Evolutionary conservation across 1,140 invertebrate species (phyloP), one percentile per base, ranked within the genome.

Genomic region (Temnothorax curvispinosus): DNA sequence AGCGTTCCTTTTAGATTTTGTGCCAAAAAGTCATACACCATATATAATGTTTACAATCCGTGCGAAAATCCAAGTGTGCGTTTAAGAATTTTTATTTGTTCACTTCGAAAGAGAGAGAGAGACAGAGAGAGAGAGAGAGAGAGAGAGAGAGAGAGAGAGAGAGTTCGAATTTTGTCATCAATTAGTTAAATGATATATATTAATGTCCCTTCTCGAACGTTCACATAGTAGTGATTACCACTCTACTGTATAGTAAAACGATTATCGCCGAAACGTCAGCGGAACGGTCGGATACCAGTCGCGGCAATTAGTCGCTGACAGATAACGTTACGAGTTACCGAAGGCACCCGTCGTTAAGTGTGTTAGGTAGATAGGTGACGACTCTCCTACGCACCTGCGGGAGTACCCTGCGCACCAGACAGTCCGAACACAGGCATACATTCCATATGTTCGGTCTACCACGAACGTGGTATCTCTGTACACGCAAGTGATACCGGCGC

Each of bases 361-460:
- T 21, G 13, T 38, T 69, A 64, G 50, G 15, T 41, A 64, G 82
- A 47, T 62, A 64, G 60, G 47, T 65, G 77, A 62, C 47, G 85
- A 81, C 35, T 78, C 35, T 78, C 60, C 44, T 35, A 80, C 50
- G 87, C 44, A 64, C 21, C 44, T 86, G 69, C 50, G 54, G 38
- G n/a, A 62, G 54, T 27, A 47, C 15, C 8, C 62, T 50, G 47
- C 71, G 80, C 65, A 71, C 62, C 84, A 77, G 62, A 75, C 71
- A 60, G 60, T 90, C 65, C 86, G 54, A 58, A 54, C 72, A 35
- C 62, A 64, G 38, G 56, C n/a, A 64, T 75, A 64, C 82, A 27
- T 65, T 75, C 75, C 60, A 41, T 50, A 41, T 21, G 82, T n/a
- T 56, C 80, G 54, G 52, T 38, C 60, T 88, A n/a, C n/a, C 32